A percentile compares a stretch with the other conserved stretches of the same genome.
Evolutionary conservation across 2,888 invertebrate species (phyloP).

Genomic region (Polydesmus complanatus): DNA sequence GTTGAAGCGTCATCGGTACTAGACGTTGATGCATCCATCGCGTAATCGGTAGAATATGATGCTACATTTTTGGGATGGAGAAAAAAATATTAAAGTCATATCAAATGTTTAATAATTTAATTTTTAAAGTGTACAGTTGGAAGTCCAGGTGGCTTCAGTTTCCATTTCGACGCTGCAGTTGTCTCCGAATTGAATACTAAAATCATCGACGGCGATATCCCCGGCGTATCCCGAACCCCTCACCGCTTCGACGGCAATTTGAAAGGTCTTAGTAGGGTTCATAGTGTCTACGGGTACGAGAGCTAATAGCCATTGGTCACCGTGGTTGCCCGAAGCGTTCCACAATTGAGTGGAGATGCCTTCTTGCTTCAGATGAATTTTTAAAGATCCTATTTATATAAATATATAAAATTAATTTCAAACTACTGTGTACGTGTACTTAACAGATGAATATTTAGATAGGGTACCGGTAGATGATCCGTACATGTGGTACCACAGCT

Average conservation of each 20-base stretch:
- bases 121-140: no score
- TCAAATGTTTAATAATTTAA: no score
- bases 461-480: conserved; percentile 43
- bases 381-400: conserved; percentile 21
- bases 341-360: conserved; percentile 40
- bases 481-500: conserved; percentile 60
- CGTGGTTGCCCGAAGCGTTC: conserved; percentile 50
- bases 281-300: conserved; percentile 35
- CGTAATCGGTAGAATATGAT: neutral
- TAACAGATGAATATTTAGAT: conserved; percentile 29
- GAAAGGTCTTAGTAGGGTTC: neutral
- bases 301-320: conserved; percentile 50
- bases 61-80: neutral
- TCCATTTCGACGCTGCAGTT: conserved; percentile 35
- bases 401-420: neutral
- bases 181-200: conserved; percentile 46
- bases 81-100: no score
- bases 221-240: conserved; percentile 51
- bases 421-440: neutral
- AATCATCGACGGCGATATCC: conserved; percentile 70
- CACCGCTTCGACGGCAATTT: conserved; percentile 55
- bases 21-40: neutral
- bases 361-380: conserved; percentile 25
- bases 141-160: neutral
- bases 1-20: neutral